A percentile compares a stretch with the other conserved stretches of the same genome.
These are phyloP conservation scores for Gallinago paraguaiae DNA, from an alignment of 2,113 vertebrate genomes.

Conservation along the genomic window DNA sequence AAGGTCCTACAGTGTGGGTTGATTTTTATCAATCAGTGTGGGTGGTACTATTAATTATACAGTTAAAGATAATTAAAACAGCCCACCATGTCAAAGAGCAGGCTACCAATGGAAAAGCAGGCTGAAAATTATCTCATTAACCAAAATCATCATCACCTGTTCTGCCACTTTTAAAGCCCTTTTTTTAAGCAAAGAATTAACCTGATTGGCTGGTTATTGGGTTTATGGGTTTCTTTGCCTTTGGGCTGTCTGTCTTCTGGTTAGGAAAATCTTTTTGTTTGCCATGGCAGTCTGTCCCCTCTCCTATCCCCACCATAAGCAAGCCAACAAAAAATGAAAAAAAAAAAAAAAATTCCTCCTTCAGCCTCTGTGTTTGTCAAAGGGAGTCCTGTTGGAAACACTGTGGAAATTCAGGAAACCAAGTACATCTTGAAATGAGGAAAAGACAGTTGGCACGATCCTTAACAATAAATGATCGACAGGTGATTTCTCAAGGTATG, in stretches of 20 bases:
- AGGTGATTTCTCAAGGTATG: not conserved
- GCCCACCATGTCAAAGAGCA: not conserved
- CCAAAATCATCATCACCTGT: not conserved
- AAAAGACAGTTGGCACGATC: not conserved
- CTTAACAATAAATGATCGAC: not conserved
- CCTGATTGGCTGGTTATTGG: not conserved
- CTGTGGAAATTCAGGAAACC: not conserved
- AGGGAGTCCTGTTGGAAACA: not conserved
- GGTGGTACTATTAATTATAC: not conserved
- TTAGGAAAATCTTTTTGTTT: not conserved
- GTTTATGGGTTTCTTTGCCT: not conserved
- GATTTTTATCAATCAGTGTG: not conserved
- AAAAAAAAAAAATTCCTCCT: accelerated
- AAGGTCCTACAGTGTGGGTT: not conserved
- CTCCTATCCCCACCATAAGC: not conserved
- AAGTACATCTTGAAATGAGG: not conserved
- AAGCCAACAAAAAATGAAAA: not conserved
- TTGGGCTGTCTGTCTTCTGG: not conserved
- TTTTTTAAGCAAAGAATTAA: not conserved
- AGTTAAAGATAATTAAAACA: not conserved
- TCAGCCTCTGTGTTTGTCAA: accelerated
- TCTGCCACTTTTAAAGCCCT: not conserved
- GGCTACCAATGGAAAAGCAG: not conserved
- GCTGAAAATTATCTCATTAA: not conserved
- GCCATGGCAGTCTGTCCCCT: not conserved